Base-by-base conservation (phyloP, 2,888 invertebrate species). In the Cremastinae sp. region DNA sequence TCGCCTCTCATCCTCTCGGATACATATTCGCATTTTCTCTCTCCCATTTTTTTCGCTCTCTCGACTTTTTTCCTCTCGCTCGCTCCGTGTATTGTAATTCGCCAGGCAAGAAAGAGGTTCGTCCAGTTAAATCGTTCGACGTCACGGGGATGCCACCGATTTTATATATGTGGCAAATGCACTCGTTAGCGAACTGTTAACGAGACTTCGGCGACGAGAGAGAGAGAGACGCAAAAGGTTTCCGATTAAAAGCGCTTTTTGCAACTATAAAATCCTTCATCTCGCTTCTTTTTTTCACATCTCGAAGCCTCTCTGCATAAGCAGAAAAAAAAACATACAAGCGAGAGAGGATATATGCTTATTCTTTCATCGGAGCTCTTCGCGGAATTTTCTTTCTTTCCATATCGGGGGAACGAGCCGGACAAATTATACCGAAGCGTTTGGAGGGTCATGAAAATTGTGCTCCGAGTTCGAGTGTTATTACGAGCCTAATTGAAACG, bases 101-200 rank as follows among this genome's bases (percentile, higher is more conserved):
- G 2, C n/a, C n/a, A n/a, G n/a, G n/a, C 2, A 28, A 28, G 14
- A 18, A 41, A 2, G 36, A 49, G 18, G 18, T 54, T 49, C 49
- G 62, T 62, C 20, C 47, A 49, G 38, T 56, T 18, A 28, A 68
- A 61, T 68, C 65, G 53, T 18, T 73, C 28, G 61, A 43, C 28
- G 28, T 28, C 54, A 45, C n/a, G n/a, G n/a, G n/a, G 71, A 64
- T 56, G 53, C 59, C 69, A 58, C 54, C 22, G 49, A 74, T 69
- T 51, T 64, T 59, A 4, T 28, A 28, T 28, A 28, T 20, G 14
- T 49, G 36, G 12, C 49, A 45, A 64, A 49, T 18, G 36, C 51
- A 36, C 74, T 69, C 74, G 74, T 74, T 74, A 69, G 61, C 38
- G 16, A 41, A 49, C 51, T 14, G 56, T 69, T 74, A 74, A 74